Base-by-base conservation (phyloP, 2,113 vertebrate genomes). In the Sinocyclocheilus anophthalmus region DNA sequence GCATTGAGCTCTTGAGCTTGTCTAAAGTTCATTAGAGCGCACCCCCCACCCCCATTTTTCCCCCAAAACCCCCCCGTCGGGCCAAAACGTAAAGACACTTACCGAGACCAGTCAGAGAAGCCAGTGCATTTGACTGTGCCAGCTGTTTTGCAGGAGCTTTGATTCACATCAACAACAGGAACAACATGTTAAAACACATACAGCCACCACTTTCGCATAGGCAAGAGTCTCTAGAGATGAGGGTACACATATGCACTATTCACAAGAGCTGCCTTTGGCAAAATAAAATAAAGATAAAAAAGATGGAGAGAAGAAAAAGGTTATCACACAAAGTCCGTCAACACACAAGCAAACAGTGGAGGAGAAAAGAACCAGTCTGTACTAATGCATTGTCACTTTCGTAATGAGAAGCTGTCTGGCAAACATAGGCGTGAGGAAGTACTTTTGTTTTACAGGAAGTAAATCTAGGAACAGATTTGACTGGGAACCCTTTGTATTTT, bases 111-210 rank as follows among this genome's bases (percentile, higher is more conserved):
- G 97, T 97, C 93, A 99, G 97, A 96, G 98, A 99, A 97, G 98
- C 98, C 98, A 99, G 96, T 97, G 98, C 98, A 99, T 97, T 99
- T 97, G 98, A 99, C 98, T 98, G 97, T 98, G 97, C 98, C 98
- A 99, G 97, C 97, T 99, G 98, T 96, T 99, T 99, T 98, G 98
- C 98, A 98, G 98, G 98, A 97, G 98, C 98, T 99, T 99, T 99
- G 98, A 98, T 98, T 99, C 98, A 99, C 98, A 99, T 99, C 42
- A 45, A 45, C 42, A 45, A 45, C 42, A 45, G 42, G 95, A 99
- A 98, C 98, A 99, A 99, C 97, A 99, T 98, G 98, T 99, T 99
- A 99, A 99, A 97, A 99, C 97, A 99, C 97, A 99, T 97, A 98
- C 96, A 97, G 96, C 97, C 98, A 97, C 96, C 95, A 97, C 96